Evolutionary conservation across 2,888 invertebrate genomes (phyloP).

Genomic region (Epinotia demarniana): DNA sequence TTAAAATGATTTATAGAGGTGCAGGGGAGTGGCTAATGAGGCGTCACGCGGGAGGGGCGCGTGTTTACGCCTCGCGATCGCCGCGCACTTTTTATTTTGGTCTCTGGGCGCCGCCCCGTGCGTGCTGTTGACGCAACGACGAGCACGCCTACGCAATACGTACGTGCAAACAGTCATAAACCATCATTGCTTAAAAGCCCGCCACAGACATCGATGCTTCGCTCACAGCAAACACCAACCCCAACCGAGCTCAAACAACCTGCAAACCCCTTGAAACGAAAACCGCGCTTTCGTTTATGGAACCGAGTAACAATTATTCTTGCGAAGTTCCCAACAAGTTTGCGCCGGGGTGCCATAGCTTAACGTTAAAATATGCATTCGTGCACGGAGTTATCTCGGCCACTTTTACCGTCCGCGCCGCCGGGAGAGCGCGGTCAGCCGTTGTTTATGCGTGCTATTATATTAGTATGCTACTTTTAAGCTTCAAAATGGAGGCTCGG

Average conservation of each 20-base stretch:
- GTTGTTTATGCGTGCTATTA: conserved; percentile 72
- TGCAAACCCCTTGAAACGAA: conserved; percentile 49
- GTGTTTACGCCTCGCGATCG: conserved; percentile 74
- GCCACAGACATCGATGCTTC: conserved; percentile 21
- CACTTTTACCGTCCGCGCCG: conserved; percentile 70
- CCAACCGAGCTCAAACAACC: conserved; percentile 47
- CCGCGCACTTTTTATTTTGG: conserved; percentile 69
- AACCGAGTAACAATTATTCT: conserved; percentile 75
- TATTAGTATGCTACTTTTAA: conserved; percentile 63
- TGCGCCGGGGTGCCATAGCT: conserved; percentile 72
- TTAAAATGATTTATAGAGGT: conserved; percentile 84
- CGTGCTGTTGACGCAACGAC: conserved; percentile 61
- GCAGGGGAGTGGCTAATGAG: conserved; percentile 83
- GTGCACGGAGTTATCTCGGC: conserved; percentile 74
- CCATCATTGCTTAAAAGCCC: conserved; percentile 20
- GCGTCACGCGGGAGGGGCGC: conserved; percentile 82
- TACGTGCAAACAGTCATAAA: conserved; percentile 38
- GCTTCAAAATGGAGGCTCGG: conserved; percentile 44
- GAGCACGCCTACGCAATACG: conserved; percentile 63
- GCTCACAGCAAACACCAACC: conserved; percentile 33
- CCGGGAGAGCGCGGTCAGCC: conserved; percentile 61
- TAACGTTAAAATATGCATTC: conserved; percentile 81
- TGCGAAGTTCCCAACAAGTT: conserved; percentile 75
- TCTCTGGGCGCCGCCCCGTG: conserved; percentile 66
- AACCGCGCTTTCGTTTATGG: conserved; percentile 57